Evolutionary conservation across 2,113 vertebrate species (phyloP), one percentile per base, ranked within the genome.

Genomic region (Etheostoma cragini): DNA sequence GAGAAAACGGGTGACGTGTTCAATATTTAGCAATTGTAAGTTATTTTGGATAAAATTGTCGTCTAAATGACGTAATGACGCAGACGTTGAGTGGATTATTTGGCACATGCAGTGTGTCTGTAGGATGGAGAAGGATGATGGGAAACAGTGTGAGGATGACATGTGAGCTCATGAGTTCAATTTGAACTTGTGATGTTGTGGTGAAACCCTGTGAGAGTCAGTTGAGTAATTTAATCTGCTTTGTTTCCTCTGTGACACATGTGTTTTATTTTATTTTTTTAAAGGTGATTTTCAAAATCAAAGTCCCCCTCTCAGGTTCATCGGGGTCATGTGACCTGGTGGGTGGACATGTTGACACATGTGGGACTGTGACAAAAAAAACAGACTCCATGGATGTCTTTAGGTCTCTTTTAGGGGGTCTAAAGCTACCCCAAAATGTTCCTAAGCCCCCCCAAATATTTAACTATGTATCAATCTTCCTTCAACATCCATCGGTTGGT

Each of bases 171-270:
- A 83, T 76, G 75, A 80, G 83, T 50, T 69, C 15, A 7, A 68
- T 15, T 17, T 53, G 52, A 86, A 21, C 83, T 75, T 86, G 74
- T 87, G 88, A 88, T 81, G 72, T 5, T 77, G 80, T 65, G 80
- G 74, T 67, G 68, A 83, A 85, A 88, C 54, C 70, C 35, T 88
- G 79, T 86, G 79, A 78, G 81, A 61, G 50, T 45, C 35, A 45
- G 73, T 49, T 85, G 76, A 69, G 64, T 26, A 57, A 67, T 21
- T 45, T 13, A 5, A 45, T 33, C 8, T 0, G 4, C 21, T 65
- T 35, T 1, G 5, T 60, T 73, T 63, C 14, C 33, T 61, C n/a
- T 19, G 42, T 11, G 1, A 26, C 42, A 4, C 19, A 0, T 12
- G 8, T 7, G 1, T 17, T 5, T 11, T 30, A 30, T 30, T 30